Conservation (phyloP, 2,888 invertebrate species). For the Ormyrus pomaceus region DNA sequence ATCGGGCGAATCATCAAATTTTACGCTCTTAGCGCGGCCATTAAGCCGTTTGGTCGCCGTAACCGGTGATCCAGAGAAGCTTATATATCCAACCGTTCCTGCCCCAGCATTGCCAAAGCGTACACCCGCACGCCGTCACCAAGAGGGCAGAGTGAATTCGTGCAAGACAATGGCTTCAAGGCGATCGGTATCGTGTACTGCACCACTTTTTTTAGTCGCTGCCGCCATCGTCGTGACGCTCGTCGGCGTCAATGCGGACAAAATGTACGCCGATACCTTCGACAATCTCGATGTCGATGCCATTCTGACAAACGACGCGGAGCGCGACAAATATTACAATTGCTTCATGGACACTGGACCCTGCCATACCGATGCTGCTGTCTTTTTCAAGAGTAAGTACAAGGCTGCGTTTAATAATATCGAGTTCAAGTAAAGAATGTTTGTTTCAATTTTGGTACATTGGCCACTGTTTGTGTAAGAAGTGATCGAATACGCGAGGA, state of each 20-base stretch:
- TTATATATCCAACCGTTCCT: conserved; percentile 22
- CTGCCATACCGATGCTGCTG: conserved; percentile 64
- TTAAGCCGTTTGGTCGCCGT: conserved; percentile 23
- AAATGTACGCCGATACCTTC: conserved; percentile 62
- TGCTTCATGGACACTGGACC: conserved; percentile 67
- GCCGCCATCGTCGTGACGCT: not conserved
- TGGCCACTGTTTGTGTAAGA: too few relatives aligned
- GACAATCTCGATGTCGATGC: conserved; percentile 66
- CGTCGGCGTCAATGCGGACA: not conserved
- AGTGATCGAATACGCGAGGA: too few relatives aligned
- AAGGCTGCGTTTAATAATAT: not conserved
- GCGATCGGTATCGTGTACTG: not conserved
- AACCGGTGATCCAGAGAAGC: conserved; percentile 5
- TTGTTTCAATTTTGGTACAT: too few relatives aligned
- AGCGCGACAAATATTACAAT: conserved; percentile 66
- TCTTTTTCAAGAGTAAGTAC: conserved; percentile 64
- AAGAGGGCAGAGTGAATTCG: not conserved
- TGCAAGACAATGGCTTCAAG: not conserved
- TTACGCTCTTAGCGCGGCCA: conserved; percentile 15
- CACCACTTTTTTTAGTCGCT: not conserved
- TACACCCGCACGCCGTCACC: not conserved
- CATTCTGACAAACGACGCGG: conserved; percentile 64
- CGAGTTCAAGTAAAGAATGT: too few relatives aligned
- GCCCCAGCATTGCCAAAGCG: not conserved
- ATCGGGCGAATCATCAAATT: conserved; percentile 46